Percentiles rank a stretch among this genome's conserved stretches.
phyloP scores from a whole-genome alignment of 2,113 vertebrate genomes.

The Nycticryphes semicollaris region DNA sequence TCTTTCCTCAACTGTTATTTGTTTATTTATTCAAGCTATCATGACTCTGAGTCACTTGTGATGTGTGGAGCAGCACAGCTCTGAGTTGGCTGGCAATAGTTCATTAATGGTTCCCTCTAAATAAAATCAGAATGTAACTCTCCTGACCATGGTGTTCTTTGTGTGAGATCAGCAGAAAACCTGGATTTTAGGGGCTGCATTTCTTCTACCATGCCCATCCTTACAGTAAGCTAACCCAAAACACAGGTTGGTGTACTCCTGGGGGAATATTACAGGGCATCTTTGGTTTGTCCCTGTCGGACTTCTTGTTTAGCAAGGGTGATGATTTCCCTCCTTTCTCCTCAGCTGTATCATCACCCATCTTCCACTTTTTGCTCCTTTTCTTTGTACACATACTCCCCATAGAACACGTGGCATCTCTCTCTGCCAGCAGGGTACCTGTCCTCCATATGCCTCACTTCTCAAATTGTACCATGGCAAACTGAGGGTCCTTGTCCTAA shows the following conservation, averaged over 20 bases:
- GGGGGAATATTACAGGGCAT: not conserved
- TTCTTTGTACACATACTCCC: not conserved
- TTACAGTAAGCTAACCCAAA: not conserved
- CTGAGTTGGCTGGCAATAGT: not conserved
- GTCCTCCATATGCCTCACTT: not conserved
- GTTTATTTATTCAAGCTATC: constrained; percentile 44
- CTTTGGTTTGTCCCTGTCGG: not conserved
- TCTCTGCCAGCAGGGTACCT: not conserved
- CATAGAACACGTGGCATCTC: not conserved
- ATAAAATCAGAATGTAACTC: not conserved
- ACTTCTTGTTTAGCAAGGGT: not conserved
- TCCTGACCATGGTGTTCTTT: not conserved
- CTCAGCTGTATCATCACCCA: too few species aligned
- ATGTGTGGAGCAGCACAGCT: not conserved
- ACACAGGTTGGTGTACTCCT: not conserved
- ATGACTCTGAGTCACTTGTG: constrained; percentile 40
- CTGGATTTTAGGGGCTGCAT: not conserved
- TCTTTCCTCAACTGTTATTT: not conserved
- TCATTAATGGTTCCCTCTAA: not conserved
- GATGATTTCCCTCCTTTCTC: not conserved
- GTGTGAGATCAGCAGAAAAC: not conserved
- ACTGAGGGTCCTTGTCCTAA: not conserved
- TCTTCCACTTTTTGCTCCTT: not conserved
- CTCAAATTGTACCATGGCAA: not conserved
- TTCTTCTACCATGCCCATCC: not conserved